A percentile compares a stretch with the other conserved stretches of the same genome.
Evolutionary conservation across 2,888 invertebrate genomes (phyloP).

Genomic region (Hydrotaea cyrtoneurina): DNA sequence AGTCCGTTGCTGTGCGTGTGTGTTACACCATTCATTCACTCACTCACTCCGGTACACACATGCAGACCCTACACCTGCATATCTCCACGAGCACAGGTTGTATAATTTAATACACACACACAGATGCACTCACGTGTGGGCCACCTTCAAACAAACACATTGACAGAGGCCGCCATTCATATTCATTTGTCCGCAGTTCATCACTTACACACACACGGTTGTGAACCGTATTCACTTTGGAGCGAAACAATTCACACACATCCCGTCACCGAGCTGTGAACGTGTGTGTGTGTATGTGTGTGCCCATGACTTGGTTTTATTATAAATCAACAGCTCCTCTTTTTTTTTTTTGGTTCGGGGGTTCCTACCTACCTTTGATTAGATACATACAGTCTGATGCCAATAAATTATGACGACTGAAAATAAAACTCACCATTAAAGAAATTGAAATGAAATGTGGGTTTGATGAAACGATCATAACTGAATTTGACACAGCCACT

Average conservation of each 20-base stretch:
- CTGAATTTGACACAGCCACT: no score
- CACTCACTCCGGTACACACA: not conserved
- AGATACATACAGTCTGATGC: not conserved
- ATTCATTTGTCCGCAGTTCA: constrained; percentile 38
- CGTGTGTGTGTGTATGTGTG: not conserved
- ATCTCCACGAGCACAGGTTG: not conserved
- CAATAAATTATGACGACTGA: not conserved
- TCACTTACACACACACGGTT: constrained; percentile 24
- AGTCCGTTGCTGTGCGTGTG: not conserved
- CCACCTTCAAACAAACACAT: not conserved
- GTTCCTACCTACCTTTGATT: not conserved
- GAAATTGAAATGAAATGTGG: no score
- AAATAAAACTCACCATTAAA: no score
- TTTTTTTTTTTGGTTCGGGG: not conserved
- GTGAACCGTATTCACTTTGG: not conserved
- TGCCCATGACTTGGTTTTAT: constrained; percentile 15
- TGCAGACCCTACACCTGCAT: not conserved
- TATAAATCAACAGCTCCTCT: constrained; percentile 36
- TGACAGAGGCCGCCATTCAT: not conserved
- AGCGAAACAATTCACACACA: not conserved
- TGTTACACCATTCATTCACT: constrained; percentile 25
- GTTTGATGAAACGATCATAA: no score
- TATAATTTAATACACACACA: not conserved
- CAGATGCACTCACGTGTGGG: not conserved
- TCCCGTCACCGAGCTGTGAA: not conserved